Percentiles rank a stretch among this genome's conserved stretches.
Conservation (phyloP, 2,888 invertebrate species). For the Calliopum simillimum region DNA sequence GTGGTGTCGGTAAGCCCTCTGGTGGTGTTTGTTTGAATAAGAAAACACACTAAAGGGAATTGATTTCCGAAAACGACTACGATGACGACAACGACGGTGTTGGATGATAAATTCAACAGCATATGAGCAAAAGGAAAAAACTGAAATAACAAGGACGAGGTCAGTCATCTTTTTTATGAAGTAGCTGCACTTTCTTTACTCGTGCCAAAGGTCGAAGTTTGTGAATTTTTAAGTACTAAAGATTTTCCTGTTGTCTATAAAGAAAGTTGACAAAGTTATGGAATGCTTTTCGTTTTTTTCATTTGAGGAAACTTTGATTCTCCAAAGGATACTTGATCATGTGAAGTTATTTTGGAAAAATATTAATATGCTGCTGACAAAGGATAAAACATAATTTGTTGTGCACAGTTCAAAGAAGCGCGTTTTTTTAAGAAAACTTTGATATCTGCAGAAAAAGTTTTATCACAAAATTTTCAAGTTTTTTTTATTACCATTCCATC, state of each 20-base stretch:
- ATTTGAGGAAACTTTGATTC: constrained; percentile 27
- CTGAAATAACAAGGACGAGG: constrained; percentile 11
- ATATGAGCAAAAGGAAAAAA: not conserved
- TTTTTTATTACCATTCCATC: too few species aligned
- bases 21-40: constrained; percentile 22
- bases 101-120: not conserved
- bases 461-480: too few species aligned
- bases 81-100: not conserved
- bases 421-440: too few species aligned
- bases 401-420: too few species aligned
- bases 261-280: constrained; percentile 25
- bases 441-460: too few species aligned
- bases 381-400: not conserved
- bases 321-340: constrained; percentile 30
- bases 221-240: constrained; percentile 30
- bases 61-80: constrained; percentile 53
- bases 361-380: constrained; percentile 3
- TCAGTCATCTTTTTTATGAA: constrained; percentile 1
- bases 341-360: constrained; percentile 25
- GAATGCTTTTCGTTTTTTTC: constrained; percentile 2
- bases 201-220: constrained; percentile 33
- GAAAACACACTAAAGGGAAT: constrained; percentile 57
- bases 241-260: constrained; percentile 31
- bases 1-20: not conserved
- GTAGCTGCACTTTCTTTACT: not conserved